These are phyloP conservation scores for Apteryx owenii DNA, from an alignment of 2,113 vertebrate species.

Conservation along the genomic window DNA sequence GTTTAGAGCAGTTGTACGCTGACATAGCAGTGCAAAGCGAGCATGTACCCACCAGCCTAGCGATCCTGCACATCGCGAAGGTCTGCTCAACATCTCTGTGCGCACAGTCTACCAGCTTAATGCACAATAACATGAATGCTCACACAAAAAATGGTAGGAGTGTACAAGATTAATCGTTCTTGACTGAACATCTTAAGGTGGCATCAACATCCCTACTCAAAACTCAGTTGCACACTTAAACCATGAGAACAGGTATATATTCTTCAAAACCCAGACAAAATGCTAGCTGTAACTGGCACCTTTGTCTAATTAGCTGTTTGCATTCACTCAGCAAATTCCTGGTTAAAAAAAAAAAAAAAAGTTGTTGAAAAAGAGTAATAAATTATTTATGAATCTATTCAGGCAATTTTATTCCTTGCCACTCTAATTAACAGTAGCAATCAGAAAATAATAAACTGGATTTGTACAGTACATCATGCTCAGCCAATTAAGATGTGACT, in stretches of 20 bases:
- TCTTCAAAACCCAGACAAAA: background rate
- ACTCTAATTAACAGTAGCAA: background rate
- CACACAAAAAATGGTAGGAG: background rate
- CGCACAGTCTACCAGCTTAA: background rate
- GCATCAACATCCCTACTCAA: background rate
- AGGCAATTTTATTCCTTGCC: background rate
- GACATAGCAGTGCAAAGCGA: fast-evolving
- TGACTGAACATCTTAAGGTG: background rate
- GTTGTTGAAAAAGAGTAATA: background rate
- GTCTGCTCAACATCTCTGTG: background rate
- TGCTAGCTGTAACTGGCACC: background rate
- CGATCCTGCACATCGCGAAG: background rate
- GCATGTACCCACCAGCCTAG: fast-evolving
- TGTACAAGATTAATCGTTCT: background rate
- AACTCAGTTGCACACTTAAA: background rate
- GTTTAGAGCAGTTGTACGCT: fast-evolving
- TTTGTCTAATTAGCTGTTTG: background rate
- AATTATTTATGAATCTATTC: background rate
- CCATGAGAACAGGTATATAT: background rate
- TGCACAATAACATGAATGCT: fast-evolving
- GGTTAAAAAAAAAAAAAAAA: background rate
- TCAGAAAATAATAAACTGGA: background rate
- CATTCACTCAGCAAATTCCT: background rate
- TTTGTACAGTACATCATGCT: background rate
- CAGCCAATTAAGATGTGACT: background rate